Base-by-base conservation (phyloP, 1,140 invertebrate genomes). In the Bombyx mandarina region DNA sequence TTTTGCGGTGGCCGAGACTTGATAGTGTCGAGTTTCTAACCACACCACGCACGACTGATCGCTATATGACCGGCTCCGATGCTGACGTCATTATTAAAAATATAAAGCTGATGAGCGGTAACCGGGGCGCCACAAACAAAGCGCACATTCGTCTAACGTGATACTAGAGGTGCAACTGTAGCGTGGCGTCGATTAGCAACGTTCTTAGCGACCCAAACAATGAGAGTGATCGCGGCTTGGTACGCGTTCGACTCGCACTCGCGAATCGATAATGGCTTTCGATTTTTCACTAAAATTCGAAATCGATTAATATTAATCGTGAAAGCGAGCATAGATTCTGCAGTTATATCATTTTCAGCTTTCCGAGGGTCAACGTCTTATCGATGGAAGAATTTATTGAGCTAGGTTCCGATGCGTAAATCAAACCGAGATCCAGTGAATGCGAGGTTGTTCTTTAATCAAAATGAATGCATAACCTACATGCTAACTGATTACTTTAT, bases 171-270 rank as follows among this genome's bases (percentile, higher is more conserved):
- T 59, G 54, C 59, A 71, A 82, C 80, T 86, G 76, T 78, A 60
- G 48, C n/a, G 54, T 44, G 66, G 73, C 66, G 71, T 82, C 75
- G 65, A 78, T 75, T 80, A 70, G 81, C 79, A 80, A 78, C 79
- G 71, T 71, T 75, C 71, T 73, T 77, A 73, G 63, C 68, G 61
- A 72, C 72, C 73, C 79, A 84, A 86, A 86, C 83, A 86, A 82
- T 84, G 73, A 73, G 83, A 66, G 81, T 78, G 73, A 72, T 86
- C 81, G 74, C 81, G 61, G 71, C 67, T 70, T 82, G 83, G 79
- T 80, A 86, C 83, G 76, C 71, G 71, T 69, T 68, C 60, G 68
- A 45, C 69, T 60, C 65, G 62, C 60, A 66, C 61, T 69, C 60
- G 52, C 66, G 72, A 75, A 86, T 86, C 82, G 75, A 86, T 85